Conservation (phyloP, 2,797 vertebrate genomes). For the Myripristis jacobus region DNA sequence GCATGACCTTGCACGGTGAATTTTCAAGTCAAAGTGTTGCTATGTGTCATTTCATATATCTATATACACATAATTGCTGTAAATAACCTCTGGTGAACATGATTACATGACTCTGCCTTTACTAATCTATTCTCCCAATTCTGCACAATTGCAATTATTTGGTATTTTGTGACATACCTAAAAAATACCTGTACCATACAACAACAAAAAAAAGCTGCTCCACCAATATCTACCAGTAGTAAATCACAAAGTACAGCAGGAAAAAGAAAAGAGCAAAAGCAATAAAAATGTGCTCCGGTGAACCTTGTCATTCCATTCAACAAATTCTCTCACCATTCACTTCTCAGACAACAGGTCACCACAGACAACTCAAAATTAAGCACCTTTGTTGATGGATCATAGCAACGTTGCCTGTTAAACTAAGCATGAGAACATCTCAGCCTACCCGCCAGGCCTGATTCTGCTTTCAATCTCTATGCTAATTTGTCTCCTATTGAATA, state of each 20-base stretch:
- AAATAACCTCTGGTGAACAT: too few relatives aligned
- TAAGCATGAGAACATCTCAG: conserved; percentile 19
- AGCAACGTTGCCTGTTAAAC: conserved; percentile 36
- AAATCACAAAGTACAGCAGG: neutral
- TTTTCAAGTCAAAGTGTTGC: too few relatives aligned
- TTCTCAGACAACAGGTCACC: conserved; percentile 10
- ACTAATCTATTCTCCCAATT: too few relatives aligned
- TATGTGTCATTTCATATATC: too few relatives aligned
- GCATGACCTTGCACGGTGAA: too few relatives aligned
- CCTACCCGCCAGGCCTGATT: neutral
- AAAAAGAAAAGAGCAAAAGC: neutral
- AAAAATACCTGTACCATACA: too few relatives aligned
- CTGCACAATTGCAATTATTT: too few relatives aligned
- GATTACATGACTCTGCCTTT: too few relatives aligned
- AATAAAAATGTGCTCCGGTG: neutral
- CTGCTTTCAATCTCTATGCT: conserved; percentile 65
- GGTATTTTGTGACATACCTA: neutral
- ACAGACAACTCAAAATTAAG: conserved; percentile 56
- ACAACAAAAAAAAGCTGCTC: neutral
- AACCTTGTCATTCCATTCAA: conserved; percentile 7
- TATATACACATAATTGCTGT: too few relatives aligned
- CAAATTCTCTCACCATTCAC: conserved; percentile 22
- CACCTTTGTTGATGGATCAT: conserved; percentile 43
- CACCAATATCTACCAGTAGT: neutral
- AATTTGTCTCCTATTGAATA: conserved; percentile 52